Percentiles rank a stretch among this genome's conserved stretches.
Conservation (phyloP, 2,797 vertebrate species). For the Lepus oiostolus region DNA sequence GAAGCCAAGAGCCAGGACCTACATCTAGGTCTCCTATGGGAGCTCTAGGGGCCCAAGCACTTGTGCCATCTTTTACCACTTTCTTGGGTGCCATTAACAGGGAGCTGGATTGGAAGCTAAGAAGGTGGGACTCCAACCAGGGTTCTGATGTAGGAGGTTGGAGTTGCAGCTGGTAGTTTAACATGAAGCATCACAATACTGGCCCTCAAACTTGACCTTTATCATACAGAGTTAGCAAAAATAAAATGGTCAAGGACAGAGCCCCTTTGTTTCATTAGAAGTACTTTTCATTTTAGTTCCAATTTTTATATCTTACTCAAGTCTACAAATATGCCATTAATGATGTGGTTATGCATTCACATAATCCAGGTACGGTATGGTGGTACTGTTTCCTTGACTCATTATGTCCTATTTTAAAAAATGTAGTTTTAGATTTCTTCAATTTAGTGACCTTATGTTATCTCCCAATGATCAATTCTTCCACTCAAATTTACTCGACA, state of each 20-base stretch:
- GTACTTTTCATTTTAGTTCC: neutral
- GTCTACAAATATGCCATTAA: neutral
- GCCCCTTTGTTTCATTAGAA: neutral
- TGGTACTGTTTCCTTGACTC: neutral
- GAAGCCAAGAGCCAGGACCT: too few species aligned
- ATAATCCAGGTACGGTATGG: neutral
- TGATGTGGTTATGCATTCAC: too few species aligned
- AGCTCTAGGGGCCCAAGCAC: too few species aligned
- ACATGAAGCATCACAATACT: too few species aligned
- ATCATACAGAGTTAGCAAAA: neutral
- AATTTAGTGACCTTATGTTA: neutral
- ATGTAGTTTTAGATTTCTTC: neutral
- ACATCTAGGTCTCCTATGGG: too few species aligned
- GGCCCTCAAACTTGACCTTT: too few species aligned
- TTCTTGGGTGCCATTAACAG: too few species aligned
- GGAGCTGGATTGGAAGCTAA: too few species aligned
- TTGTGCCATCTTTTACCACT: too few species aligned
- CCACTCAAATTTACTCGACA: slow-evolving; percentile 25
- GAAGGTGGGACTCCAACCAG: too few species aligned
- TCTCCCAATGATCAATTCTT: neutral
- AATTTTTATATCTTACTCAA: neutral
- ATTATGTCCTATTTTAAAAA: neutral
- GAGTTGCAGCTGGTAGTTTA: too few species aligned
- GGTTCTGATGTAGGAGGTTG: too few species aligned
- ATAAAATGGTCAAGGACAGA: neutral